phyloP scores from a whole-genome alignment of 2,113 vertebrate species.

The Xiphophorus hellerii region DNA sequence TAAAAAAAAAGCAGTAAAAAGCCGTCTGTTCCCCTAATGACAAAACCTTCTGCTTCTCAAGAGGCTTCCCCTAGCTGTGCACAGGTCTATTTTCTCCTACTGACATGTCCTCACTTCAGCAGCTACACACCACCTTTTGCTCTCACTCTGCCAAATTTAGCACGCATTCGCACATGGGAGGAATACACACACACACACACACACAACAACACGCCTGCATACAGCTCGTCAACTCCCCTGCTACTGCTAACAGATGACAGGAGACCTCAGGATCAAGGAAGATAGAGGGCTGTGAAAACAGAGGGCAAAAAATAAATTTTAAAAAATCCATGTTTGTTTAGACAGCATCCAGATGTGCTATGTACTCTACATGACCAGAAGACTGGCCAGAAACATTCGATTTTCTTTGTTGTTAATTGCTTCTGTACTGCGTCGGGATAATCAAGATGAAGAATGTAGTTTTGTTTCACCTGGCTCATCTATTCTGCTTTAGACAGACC shows the following conservation, averaged over 20 bases:
- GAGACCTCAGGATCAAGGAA: constrained; percentile 48
- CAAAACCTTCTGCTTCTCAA: constrained; percentile 40
- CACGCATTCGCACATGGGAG: constrained; percentile 2
- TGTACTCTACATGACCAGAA: constrained; percentile 12
- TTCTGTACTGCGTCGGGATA: neutral
- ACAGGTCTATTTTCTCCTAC: constrained; percentile 43
- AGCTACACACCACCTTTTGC: constrained; percentile 36
- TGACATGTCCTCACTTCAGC: constrained; percentile 52
- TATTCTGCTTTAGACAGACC: constrained; percentile 1
- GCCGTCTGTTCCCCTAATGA: neutral
- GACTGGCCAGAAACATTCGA: constrained; percentile 11
- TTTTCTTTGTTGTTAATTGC: constrained; percentile 19
- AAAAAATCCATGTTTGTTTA: constrained; percentile 53
- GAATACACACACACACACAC: neutral
- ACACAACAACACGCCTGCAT: neutral
- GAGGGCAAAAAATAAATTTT: constrained; percentile 16
- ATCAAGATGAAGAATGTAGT: neutral
- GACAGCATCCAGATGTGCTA: constrained; percentile 59
- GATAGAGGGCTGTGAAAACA: constrained; percentile 33
- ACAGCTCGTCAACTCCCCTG: constrained; percentile 35
- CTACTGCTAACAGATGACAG: constrained; percentile 50
- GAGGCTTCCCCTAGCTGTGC: constrained; percentile 13
- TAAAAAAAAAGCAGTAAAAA: constrained; percentile 1
- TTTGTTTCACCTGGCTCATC: neutral
- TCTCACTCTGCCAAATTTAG: constrained; percentile 44